Evolutionary conservation across 1,140 invertebrate genomes (phyloP).

Genomic region (Parapsyche elsis): DNA sequence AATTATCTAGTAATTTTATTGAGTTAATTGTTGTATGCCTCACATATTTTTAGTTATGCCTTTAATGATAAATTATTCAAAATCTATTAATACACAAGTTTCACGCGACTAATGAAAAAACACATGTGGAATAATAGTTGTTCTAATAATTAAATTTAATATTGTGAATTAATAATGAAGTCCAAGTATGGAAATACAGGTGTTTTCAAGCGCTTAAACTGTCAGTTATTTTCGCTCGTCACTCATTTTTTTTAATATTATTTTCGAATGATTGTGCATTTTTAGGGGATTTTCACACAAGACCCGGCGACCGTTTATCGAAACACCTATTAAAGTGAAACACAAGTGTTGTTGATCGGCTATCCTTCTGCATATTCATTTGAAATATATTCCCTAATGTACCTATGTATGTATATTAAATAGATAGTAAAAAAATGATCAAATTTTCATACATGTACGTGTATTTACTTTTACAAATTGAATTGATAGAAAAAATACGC

Average conservation of each 20-base stretch:
- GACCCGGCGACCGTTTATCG: constrained; percentile 15
- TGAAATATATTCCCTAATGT: too few relatives aligned
- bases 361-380: neutral
- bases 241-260: constrained; percentile 23
- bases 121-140: neutral
- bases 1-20: too few relatives aligned
- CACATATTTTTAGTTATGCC: too few relatives aligned
- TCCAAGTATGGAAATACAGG: constrained; percentile 21
- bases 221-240: constrained; percentile 31
- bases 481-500: too few relatives aligned
- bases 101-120: too few relatives aligned
- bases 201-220: constrained; percentile 39
- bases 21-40: too few relatives aligned
- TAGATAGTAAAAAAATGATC: too few relatives aligned
- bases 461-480: too few relatives aligned
- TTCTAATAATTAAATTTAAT: constrained; percentile 26
- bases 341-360: neutral
- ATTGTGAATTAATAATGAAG: neutral
- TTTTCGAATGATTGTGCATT: constrained; percentile 31
- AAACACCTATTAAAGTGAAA: constrained; percentile 29
- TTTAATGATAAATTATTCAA: neutral
- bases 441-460: too few relatives aligned
- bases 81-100: neutral
- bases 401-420: too few relatives aligned
- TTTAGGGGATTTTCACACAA: constrained; percentile 36